Percentiles rank a stretch among this genome's conserved stretches.
phyloP scores from a whole-genome alignment of 2,113 vertebrate species.

The Odocoileus hemionus region DNA sequence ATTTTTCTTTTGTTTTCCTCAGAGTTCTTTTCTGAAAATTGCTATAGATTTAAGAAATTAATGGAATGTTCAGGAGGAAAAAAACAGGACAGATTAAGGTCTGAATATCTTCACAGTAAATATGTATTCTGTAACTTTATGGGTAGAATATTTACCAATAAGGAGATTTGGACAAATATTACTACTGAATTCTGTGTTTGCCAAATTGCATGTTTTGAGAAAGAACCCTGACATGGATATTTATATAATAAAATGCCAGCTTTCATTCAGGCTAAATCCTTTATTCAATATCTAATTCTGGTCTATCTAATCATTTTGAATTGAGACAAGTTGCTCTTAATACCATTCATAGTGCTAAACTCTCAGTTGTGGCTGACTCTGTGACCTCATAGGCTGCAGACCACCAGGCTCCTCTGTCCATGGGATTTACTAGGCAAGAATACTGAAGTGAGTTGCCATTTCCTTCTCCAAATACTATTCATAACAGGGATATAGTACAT shows the following conservation, averaged over 20 bases:
- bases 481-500: background rate
- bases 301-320: background rate
- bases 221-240: background rate
- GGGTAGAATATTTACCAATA: background rate
- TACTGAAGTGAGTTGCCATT: background rate
- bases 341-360: background rate
- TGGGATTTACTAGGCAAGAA: background rate
- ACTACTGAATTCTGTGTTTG: background rate
- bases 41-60: background rate
- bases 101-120: background rate
- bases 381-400: background rate
- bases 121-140: background rate
- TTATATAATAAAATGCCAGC: background rate
- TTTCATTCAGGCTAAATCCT: background rate
- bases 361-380: background rate
- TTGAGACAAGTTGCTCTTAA: background rate
- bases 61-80: background rate
- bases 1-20: constrained; percentile 13
- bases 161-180: background rate
- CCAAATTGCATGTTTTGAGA: background rate
- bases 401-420: background rate
- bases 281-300: background rate
- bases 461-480: background rate
- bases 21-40: background rate
- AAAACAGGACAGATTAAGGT: background rate